Percentiles rank a stretch among this genome's conserved stretches.
phyloP scores from a whole-genome alignment of 2,797 vertebrate genomes.

The Argya squamiceps region DNA sequence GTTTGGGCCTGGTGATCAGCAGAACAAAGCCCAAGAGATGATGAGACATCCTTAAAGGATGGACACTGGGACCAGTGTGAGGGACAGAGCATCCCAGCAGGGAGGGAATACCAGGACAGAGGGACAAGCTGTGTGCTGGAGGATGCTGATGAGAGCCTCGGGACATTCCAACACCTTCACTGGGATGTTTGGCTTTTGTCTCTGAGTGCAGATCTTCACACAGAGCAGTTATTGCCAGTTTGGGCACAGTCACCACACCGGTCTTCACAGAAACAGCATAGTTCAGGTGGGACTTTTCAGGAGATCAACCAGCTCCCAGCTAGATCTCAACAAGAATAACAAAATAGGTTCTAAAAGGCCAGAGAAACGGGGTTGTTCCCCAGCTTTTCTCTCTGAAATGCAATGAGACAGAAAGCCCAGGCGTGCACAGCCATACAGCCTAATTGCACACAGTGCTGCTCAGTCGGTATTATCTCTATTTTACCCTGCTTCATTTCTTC shows the following conservation, averaged over 20 bases:
- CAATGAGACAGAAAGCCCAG: neutral
- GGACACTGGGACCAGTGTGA: neutral
- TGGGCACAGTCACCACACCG: neutral
- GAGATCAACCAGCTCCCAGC: neutral
- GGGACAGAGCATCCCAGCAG: neutral
- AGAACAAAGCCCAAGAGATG: neutral
- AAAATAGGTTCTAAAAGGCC: neutral
- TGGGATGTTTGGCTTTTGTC: neutral
- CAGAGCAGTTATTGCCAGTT: no score
- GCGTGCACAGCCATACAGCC: fast-evolving
- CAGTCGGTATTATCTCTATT: neutral
- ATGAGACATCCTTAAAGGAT: neutral
- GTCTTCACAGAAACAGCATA: neutral
- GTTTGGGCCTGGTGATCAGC: neutral
- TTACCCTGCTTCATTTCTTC: neutral
- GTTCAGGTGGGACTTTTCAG: neutral
- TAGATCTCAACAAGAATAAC: neutral
- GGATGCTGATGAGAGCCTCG: neutral
- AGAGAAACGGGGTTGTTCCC: neutral
- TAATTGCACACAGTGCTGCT: neutral
- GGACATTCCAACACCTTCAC: neutral
- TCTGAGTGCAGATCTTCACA: neutral
- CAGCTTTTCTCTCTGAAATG: neutral
- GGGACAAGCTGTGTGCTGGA: neutral
- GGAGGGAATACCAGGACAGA: neutral